Evolutionary conservation across 2,888 invertebrate species (phyloP).

Genomic region (Sceliomorpha sp.): DNA sequence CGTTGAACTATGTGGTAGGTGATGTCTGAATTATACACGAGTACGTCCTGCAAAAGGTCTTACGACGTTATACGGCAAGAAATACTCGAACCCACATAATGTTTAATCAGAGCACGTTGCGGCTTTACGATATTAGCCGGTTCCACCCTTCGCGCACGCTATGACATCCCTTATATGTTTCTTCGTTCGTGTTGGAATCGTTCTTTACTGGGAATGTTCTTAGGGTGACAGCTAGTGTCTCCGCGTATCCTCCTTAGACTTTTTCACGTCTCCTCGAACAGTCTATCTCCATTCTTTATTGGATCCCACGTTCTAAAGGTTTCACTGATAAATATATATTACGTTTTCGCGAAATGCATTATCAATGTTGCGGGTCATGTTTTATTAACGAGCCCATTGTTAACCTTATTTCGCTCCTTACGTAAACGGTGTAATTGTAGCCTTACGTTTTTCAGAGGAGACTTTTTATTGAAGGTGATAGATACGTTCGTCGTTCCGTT

Average conservation of each 20-base stretch:
- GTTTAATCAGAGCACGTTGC: slow-evolving; percentile 80
- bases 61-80: slow-evolving; percentile 61
- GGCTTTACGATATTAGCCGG: slow-evolving; percentile 78
- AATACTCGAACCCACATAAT: slow-evolving; percentile 74
- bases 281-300: slow-evolving; percentile 41
- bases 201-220: slow-evolving; percentile 49
- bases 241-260: slow-evolving; percentile 61
- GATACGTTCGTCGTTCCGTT: background rate
- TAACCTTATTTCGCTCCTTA: too few species aligned
- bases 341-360: slow-evolving; percentile 5
- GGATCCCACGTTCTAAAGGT: slow-evolving; percentile 25
- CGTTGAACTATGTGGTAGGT: slow-evolving; percentile 12
- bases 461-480: background rate
- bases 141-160: slow-evolving; percentile 50
- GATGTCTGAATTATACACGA: slow-evolving; percentile 35
- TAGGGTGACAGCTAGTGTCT: slow-evolving; percentile 52
- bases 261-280: slow-evolving; percentile 40
- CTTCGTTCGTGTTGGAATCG: slow-evolving; percentile 48
- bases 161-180: slow-evolving; percentile 56
- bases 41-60: slow-evolving; percentile 32
- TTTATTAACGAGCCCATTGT: too few species aligned
- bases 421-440: background rate
- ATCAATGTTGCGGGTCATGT: slow-evolving; percentile 14
- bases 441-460: background rate
- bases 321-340: slow-evolving; percentile 38